Evolutionary conservation across 2,113 vertebrate genomes (phyloP).

Genomic region (Esox niger): DNA sequence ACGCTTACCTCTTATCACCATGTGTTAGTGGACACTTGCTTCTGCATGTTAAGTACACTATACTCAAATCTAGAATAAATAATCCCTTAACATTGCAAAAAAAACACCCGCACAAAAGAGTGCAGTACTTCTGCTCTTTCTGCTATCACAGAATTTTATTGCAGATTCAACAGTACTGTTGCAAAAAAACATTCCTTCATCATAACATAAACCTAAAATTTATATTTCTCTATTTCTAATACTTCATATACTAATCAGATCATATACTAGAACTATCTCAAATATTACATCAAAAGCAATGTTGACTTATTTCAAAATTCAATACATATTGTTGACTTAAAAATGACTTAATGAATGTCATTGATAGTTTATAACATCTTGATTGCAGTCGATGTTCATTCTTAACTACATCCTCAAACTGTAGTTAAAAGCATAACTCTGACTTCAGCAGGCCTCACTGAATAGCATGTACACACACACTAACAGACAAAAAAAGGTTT

Average conservation of each 20-base stretch:
- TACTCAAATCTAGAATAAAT: constrained; percentile 25
- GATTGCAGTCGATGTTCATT: constrained; percentile 56
- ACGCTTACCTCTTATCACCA: constrained; percentile 74
- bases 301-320: constrained; percentile 1
- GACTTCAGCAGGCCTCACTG: constrained; percentile 8
- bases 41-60: constrained; percentile 18
- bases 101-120: too few species aligned
- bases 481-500: constrained; percentile 11
- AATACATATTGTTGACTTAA: constrained; percentile 29
- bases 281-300: constrained; percentile 46
- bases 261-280: neutral
- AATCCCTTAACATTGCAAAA: constrained; percentile 43
- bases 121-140: too few species aligned
- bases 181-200: too few species aligned
- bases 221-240: too few species aligned
- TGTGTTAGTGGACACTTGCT: constrained; percentile 33
- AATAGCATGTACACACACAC: constrained; percentile 41
- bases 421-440: neutral
- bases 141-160: too few species aligned
- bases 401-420: neutral
- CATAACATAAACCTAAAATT: too few species aligned
- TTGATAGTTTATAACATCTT: constrained; percentile 46
- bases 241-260: too few species aligned
- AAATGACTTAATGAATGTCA: constrained; percentile 66
- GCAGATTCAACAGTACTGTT: too few species aligned